A percentile compares a stretch with the other conserved stretches of the same genome.
Conservation (phyloP, 2,113 vertebrate genomes). For the Spea bombifrons region DNA sequence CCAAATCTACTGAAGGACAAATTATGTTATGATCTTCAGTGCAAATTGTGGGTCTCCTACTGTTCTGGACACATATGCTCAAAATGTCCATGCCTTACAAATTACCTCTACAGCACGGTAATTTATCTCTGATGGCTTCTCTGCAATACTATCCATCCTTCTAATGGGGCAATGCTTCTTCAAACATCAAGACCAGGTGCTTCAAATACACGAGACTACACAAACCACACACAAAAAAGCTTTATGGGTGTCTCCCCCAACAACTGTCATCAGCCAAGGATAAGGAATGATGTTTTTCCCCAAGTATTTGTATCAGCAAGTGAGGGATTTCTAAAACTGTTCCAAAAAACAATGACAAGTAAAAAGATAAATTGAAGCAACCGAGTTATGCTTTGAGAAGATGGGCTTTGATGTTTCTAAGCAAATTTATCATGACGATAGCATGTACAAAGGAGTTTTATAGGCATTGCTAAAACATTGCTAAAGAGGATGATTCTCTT, state of each 20-base stretch:
- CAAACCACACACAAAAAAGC: neutral
- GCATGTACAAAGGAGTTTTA: neutral
- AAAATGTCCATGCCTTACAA: neutral
- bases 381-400: no score
- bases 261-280: neutral
- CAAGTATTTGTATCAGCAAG: neutral
- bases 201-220: neutral
- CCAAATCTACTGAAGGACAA: neutral
- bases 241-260: no score
- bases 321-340: neutral
- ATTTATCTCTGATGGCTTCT: neutral
- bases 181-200: neutral
- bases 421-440: no score
- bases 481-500: neutral
- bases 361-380: neutral
- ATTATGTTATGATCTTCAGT: neutral
- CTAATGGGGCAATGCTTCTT: neutral
- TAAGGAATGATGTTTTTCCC: neutral
- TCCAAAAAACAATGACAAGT: neutral
- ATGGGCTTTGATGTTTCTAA: no score
- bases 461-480: neutral
- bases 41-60: neutral
- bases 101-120: neutral
- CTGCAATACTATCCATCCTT: neutral
- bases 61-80: slow-evolving; percentile 1